A percentile compares a stretch with the other conserved stretches of the same genome.
Conservation (phyloP, 2,113 vertebrate species). For the Sinocyclocheilus maitianheensis region DNA sequence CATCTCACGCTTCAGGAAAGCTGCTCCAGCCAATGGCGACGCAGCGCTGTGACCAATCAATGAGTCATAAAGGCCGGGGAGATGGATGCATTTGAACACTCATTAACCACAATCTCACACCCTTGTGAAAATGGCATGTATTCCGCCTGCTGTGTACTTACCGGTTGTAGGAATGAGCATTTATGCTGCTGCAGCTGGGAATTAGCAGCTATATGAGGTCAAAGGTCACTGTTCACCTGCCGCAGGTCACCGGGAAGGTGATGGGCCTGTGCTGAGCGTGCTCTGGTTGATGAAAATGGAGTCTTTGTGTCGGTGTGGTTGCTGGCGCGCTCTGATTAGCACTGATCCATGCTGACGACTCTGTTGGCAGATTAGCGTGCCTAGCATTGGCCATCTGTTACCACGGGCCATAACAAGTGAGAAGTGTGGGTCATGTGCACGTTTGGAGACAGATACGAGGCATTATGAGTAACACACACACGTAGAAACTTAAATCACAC, state of each 20-base stretch:
- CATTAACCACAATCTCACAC: slow-evolving; percentile 24
- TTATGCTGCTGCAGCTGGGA: background rate
- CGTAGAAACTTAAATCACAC: background rate
- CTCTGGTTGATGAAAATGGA: slow-evolving; percentile 72
- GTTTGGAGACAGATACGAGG: slow-evolving; percentile 48
- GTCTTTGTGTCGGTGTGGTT: slow-evolving; percentile 62
- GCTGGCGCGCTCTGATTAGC: slow-evolving; percentile 82
- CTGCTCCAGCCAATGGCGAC: slow-evolving; percentile 46
- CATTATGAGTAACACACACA: slow-evolving; percentile 30
- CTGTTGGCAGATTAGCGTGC: slow-evolving; percentile 87
- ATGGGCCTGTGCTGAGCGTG: slow-evolving; percentile 21
- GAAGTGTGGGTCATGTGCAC: slow-evolving; percentile 36
- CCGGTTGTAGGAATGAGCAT: background rate
- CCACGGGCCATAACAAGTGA: slow-evolving; percentile 63
- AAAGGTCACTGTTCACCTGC: slow-evolving; percentile 24
- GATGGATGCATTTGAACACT: slow-evolving; percentile 32
- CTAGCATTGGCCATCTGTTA: slow-evolving; percentile 90
- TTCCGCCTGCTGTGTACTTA: background rate
- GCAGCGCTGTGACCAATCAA: slow-evolving; percentile 45
- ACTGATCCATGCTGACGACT: slow-evolving; percentile 89
- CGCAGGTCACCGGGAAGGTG: slow-evolving; percentile 20
- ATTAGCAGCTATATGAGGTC: slow-evolving; percentile 16
- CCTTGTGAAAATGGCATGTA: background rate
- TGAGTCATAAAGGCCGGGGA: slow-evolving; percentile 35
- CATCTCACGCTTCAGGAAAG: slow-evolving; percentile 55